These are phyloP conservation scores for Sphenopsis melanotis DNA, from an alignment of 2,797 vertebrate genomes.

Conservation along the genomic window DNA sequence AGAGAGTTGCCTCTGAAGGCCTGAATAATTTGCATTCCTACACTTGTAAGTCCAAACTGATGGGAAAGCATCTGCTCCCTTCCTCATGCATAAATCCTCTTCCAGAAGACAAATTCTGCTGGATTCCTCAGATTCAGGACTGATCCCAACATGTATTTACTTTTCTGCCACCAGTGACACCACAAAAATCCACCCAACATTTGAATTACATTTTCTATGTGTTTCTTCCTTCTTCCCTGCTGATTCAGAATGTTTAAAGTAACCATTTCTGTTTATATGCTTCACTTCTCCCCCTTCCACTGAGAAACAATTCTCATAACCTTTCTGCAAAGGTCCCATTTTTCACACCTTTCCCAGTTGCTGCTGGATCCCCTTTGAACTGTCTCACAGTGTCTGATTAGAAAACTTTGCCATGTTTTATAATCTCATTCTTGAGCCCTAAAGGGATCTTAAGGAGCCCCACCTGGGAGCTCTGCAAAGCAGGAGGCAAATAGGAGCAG, in stretches of 20 bases:
- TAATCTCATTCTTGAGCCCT: neutral
- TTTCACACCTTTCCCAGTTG: constrained; percentile 32
- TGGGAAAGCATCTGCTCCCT: neutral
- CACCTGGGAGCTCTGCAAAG: neutral
- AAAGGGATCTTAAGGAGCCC: neutral
- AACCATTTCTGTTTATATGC: constrained; percentile 11
- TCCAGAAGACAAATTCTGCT: neutral
- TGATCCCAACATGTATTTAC: neutral
- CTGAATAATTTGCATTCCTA: neutral
- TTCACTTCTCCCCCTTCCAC: neutral
- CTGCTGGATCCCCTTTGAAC: neutral
- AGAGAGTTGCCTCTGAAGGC: neutral
- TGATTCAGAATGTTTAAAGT: constrained; percentile 24
- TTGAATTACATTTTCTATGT: neutral
- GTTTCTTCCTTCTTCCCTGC: neutral
- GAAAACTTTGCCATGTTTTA: neutral
- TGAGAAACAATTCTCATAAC: constrained; percentile 1
- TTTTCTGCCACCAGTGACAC: neutral
- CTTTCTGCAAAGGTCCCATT: neutral
- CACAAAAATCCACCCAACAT: neutral
- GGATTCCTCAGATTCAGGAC: neutral
- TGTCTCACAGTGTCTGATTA: neutral
- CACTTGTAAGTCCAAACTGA: neutral
- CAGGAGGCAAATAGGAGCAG: neutral
- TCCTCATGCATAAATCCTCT: neutral